phyloP scores from a whole-genome alignment of 1,140 invertebrate genomes.

The Ceratitis capitata region DNA sequence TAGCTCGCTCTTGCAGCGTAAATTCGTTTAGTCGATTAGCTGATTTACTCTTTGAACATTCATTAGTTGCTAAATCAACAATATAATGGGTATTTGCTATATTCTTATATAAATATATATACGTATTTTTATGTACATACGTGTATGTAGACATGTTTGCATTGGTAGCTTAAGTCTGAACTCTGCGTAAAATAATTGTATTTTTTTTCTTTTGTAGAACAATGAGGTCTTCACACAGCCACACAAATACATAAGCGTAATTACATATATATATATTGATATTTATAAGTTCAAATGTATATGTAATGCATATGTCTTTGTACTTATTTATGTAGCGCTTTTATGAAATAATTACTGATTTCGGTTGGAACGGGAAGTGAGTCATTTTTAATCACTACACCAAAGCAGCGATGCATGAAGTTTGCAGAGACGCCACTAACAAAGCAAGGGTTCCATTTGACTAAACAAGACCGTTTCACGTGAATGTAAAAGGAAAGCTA shows the following conservation, averaged over 20 bases:
- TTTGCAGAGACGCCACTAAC: background rate
- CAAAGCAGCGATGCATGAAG: conserved; percentile 12
- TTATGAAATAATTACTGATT: conserved; percentile 20
- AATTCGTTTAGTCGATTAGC: background rate
- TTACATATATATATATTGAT: background rate
- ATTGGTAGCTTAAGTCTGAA: background rate
- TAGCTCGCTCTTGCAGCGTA: background rate
- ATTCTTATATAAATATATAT: background rate
- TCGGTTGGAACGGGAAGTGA: conserved; percentile 31
- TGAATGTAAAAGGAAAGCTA: background rate
- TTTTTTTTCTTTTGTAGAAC: background rate
- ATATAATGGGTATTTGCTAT: background rate
- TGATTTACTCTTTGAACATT: background rate
- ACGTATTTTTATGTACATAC: background rate
- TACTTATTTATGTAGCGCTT: background rate
- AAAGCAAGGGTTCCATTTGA: background rate
- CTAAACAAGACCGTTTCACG: background rate
- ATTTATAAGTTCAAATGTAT: background rate
- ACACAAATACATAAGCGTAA: background rate
- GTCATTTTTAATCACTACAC: conserved; percentile 25
- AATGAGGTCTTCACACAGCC: background rate
- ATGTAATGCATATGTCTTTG: background rate
- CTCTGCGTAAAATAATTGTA: background rate
- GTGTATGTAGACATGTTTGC: background rate
- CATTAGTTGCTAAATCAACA: background rate